phyloP scores from a whole-genome alignment of 2,113 vertebrate genomes.

The Rhinichthys klamathensis region DNA sequence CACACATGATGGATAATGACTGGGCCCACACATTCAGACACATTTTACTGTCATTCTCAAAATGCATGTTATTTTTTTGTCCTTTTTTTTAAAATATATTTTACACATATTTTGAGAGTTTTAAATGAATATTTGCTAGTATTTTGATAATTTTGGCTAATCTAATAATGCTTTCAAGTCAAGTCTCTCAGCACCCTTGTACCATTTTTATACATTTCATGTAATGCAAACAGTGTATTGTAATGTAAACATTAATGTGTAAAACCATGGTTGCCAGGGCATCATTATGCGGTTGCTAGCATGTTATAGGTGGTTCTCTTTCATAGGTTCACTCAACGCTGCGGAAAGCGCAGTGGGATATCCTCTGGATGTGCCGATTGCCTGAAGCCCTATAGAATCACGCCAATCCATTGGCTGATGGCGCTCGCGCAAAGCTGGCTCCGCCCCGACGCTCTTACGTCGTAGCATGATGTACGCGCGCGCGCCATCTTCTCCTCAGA shows the following conservation, averaged over 20 bases:
- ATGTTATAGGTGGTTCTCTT: too few relatives aligned
- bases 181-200: neutral
- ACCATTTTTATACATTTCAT: neutral
- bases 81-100: neutral
- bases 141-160: neutral
- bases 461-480: too few relatives aligned
- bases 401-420: too few relatives aligned
- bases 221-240: neutral
- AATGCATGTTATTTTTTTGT: neutral
- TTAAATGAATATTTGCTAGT: neutral
- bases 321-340: too few relatives aligned
- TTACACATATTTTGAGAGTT: neutral
- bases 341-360: too few relatives aligned
- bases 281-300: too few relatives aligned
- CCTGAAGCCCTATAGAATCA: too few relatives aligned
- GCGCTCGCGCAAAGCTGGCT: too few relatives aligned
- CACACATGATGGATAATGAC: neutral
- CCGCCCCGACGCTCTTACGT: too few relatives aligned
- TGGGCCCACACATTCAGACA: too few relatives aligned
- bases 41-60: neutral
- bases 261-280: neutral
- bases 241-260: neutral
- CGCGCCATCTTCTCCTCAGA: too few relatives aligned
- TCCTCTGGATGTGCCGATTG: too few relatives aligned
- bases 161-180: neutral